A percentile compares a stretch with the other conserved stretches of the same genome.
phyloP scores from a whole-genome alignment of 1,140 invertebrate genomes.

The Chelonus insularis region DNA sequence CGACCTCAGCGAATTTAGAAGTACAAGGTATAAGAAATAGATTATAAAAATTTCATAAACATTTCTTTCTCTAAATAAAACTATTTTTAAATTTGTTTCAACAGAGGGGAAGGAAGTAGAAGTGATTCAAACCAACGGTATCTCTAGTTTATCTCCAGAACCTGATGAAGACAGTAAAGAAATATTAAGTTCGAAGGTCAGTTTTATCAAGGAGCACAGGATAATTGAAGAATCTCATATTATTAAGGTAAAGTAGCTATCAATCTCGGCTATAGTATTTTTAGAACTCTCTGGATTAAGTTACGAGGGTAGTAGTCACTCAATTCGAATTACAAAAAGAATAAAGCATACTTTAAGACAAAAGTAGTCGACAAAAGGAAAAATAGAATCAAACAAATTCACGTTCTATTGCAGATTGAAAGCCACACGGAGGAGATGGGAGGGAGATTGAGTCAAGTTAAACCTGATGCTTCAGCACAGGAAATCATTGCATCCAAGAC shows the following conservation, averaged over 20 bases:
- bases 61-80: neutral
- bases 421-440: constrained; percentile 64
- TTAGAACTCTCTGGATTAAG: constrained; percentile 5
- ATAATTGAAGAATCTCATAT: constrained; percentile 26
- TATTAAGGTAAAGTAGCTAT: constrained; percentile 28
- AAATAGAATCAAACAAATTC: neutral
- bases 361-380: neutral
- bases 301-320: constrained; percentile 7
- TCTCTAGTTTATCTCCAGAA: constrained; percentile 21
- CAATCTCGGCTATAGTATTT: too few species aligned
- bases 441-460: constrained; percentile 66
- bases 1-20: constrained; percentile 61
- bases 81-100: constrained; percentile 5
- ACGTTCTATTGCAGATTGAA: constrained; percentile 61
- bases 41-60: neutral
- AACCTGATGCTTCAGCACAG: constrained; percentile 71
- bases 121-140: constrained; percentile 21
- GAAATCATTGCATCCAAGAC: constrained; percentile 35
- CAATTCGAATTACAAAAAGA: constrained; percentile 6
- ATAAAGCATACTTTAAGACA: too few species aligned
- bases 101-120: constrained; percentile 16
- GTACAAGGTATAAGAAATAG: constrained; percentile 57
- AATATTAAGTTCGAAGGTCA: constrained; percentile 1
- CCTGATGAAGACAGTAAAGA: constrained; percentile 4
- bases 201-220: constrained; percentile 20